phyloP scores from a whole-genome alignment of 2,113 vertebrate genomes.

The Heptranchias perlo region DNA sequence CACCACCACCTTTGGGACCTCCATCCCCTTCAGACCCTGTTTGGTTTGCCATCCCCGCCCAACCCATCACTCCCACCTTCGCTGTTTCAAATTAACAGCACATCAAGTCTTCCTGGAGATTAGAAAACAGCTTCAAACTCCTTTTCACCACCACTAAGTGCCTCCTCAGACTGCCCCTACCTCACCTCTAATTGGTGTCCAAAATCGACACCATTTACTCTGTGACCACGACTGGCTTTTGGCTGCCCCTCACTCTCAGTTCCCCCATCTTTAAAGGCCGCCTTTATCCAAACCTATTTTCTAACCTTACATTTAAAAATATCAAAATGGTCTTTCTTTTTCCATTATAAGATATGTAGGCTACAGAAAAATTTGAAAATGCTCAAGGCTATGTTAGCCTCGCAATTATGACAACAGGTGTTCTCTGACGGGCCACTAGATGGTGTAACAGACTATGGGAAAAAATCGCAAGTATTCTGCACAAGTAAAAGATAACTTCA shows the following conservation, averaged over 20 bases:
- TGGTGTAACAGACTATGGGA: background rate
- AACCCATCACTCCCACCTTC: no score
- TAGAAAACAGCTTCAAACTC: background rate
- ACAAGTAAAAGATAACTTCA: background rate
- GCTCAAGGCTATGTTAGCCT: background rate
- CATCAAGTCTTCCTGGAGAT: background rate
- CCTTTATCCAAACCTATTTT: background rate
- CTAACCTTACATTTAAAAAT: background rate
- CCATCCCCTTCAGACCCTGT: background rate
- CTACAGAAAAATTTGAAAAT: background rate
- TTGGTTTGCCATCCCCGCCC: no score
- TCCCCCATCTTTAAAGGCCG: background rate
- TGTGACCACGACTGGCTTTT: background rate
- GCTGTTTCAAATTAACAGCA: no score
- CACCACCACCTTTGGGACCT: no score
- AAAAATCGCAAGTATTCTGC: background rate
- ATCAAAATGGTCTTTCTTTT: background rate
- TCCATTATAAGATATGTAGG: background rate
- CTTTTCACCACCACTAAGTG: background rate
- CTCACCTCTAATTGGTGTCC: background rate
- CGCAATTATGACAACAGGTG: background rate
- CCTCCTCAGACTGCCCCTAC: background rate
- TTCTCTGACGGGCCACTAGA: background rate
- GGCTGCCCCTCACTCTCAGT: background rate
- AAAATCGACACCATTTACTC: background rate